Base-by-base conservation (phyloP, 2,113 vertebrate species). In the Paramormyrops kingsleyae region DNA sequence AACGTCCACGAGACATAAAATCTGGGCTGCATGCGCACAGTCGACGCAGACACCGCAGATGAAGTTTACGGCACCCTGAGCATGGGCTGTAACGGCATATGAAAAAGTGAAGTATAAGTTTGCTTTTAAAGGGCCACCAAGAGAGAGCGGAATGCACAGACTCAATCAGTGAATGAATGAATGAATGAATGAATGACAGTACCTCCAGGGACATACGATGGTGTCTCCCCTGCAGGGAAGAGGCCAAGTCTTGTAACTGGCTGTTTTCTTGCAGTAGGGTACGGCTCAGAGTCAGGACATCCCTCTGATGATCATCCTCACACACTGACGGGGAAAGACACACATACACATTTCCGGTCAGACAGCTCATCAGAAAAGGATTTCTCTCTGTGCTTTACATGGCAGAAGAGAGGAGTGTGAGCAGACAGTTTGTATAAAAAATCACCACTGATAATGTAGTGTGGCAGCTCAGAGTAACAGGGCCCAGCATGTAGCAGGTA, bases 141-240 rank as follows among this genome's bases (percentile, higher is more conserved):
- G 62, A 27, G 10, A 70, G 62, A 31, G 27, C 10, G 83, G 5
- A 70, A 47, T n/a, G 15, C 10, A 53, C 5, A 87, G 3, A 80
- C 2, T n/a, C 62, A 31, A 0, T 66, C 17, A 53, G 39, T 27
- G 77, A 44, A 21, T 7, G 47, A 47, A 74, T 35, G 31, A 74
- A 1, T 27, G 77, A 44, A 21, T 21, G 19, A 56, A 44, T 24
- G 42, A 83, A 3, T 19, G 39, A 13, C 27, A 53, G 42, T 93
- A 98, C 98, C 97, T 98, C 97, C 94, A 99, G 89, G 0, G 97
- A 98, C 95, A 97, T 97, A 91, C 97, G 97, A 91, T 99, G 98
- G 90, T 98, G 97, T 89, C 97, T 95, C 31, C 97, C 97, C 91
- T 98, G 98, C 52, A 99, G 95, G 19, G 97, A 96, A 17, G 96